Evolutionary conservation across 2,888 invertebrate genomes (phyloP).

Genomic region (Aelia acuminata): DNA sequence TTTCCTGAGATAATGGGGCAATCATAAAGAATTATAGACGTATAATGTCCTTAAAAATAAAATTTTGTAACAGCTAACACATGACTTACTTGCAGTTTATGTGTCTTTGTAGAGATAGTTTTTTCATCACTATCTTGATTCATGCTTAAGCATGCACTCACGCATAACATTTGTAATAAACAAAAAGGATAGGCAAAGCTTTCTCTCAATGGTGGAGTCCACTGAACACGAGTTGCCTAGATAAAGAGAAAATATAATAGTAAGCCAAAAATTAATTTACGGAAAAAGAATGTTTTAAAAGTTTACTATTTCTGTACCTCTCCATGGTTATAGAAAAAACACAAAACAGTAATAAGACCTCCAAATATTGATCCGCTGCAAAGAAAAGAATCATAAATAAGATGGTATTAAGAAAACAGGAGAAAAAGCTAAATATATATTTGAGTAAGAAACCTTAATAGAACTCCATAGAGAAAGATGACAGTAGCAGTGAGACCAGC

Average conservation of each 20-base stretch:
- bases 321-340: conserved; percentile 86
- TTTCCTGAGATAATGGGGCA: too few species aligned
- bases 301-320: conserved; percentile 72
- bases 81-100: conserved; percentile 64
- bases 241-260: conserved; percentile 59
- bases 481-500: conserved; percentile 80
- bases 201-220: conserved; percentile 89
- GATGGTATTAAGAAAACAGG: background rate
- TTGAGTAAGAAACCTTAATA: conserved; percentile 74
- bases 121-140: conserved; percentile 63
- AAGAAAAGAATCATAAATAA: conserved; percentile 61
- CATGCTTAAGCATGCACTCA: conserved; percentile 74
- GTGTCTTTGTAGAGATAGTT: conserved; percentile 62
- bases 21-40: too few species aligned
- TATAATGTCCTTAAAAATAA: too few species aligned
- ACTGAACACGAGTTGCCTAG: conserved; percentile 83
- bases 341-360: conserved; percentile 79
- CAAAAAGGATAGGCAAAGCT: conserved; percentile 88
- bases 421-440: background rate
- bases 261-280: background rate
- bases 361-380: conserved; percentile 80
- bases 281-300: background rate
- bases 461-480: conserved; percentile 78
- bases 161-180: conserved; percentile 79
- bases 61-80: too few species aligned